phyloP scores from a whole-genome alignment of 1,140 invertebrate species.

The Micrasema longulum region DNA sequence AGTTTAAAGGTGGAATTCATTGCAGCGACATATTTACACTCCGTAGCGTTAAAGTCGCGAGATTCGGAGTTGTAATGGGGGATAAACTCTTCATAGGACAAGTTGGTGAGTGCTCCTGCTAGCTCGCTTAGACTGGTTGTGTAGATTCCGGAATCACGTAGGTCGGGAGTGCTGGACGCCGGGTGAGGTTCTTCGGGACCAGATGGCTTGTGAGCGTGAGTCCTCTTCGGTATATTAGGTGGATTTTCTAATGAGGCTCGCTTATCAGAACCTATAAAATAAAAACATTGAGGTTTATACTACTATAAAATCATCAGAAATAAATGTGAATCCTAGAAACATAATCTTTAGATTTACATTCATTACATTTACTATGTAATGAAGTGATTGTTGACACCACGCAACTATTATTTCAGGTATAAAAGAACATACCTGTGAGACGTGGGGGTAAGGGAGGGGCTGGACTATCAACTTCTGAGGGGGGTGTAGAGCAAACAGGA shows the following conservation, averaged over 20 bases:
- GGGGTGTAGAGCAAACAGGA: constrained; percentile 32
- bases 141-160: constrained; percentile 51
- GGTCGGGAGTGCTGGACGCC: constrained; percentile 45
- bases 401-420: constrained; percentile 7
- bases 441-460: constrained; percentile 51
- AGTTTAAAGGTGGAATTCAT: constrained; percentile 50
- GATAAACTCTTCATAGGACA: constrained; percentile 49
- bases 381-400: neutral
- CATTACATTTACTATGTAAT: neutral
- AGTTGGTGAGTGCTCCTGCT: constrained; percentile 41
- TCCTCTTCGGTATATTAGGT: constrained; percentile 48
- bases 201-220: constrained; percentile 47
- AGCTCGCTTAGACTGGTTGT: constrained; percentile 52
- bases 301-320: too few relatives aligned
- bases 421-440: constrained; percentile 25
- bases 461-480: constrained; percentile 28
- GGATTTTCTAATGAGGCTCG: constrained; percentile 49
- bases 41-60: constrained; percentile 45
- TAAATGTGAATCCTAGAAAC: too few relatives aligned
- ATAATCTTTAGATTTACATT: neutral
- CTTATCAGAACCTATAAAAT: constrained; percentile 50
- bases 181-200: constrained; percentile 41
- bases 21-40: constrained; percentile 40
- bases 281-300: too few relatives aligned
- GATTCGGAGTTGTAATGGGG: constrained; percentile 50